Evolutionary conservation across 2,797 vertebrate genomes (phyloP), one percentile per base, ranked within the genome.

Genomic region (Gobionotothen gibberifrons): DNA sequence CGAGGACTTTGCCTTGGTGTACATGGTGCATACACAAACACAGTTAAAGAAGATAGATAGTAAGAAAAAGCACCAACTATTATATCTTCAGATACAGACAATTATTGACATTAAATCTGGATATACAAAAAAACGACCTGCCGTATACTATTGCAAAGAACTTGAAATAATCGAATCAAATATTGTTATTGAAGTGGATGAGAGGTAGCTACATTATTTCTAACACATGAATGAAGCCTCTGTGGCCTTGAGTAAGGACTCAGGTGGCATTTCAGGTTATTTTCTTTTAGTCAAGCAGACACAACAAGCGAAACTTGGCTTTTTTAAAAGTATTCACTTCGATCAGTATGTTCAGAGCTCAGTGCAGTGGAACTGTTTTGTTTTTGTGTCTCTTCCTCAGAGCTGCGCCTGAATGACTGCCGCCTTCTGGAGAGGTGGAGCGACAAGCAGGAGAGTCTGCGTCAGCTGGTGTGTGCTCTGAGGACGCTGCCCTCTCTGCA

Each of bases 321-420:
- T 32, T 32, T 32, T 32, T 32, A 32, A 46, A 7, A 17, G 32
- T 55, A 36, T 55, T 36, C 17, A 36, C 32, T 53, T 55, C 53
- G 4, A 10, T 36, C 16, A 36, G 53, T 2, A 16, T 55, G 32
- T 55, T 5, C 32, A 32, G 7, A 32, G 32, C 32, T 32, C 32
- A 6, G 32, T 32, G 32, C 32, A 32, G 32, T 32, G 32, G 32
- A 32, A 32, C 32, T 32, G 7, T 32, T 17, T 12, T 5, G 4
- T 12, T 55, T 55, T 8, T 10, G 3, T 60, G 21, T 57, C 29
- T 47, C 57, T 76, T 2, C 15, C n/a, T 3, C 3, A 99, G 97
- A 97, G 87, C 90, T 98, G 69, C 92, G 82, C 0, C 93, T 97
- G 39, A 96, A 93, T 46, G 97, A 98, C 91, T 99, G 97, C 59